Base-by-base conservation (phyloP, 2,888 invertebrate species). In the Monoplex corrugatus region DNA sequence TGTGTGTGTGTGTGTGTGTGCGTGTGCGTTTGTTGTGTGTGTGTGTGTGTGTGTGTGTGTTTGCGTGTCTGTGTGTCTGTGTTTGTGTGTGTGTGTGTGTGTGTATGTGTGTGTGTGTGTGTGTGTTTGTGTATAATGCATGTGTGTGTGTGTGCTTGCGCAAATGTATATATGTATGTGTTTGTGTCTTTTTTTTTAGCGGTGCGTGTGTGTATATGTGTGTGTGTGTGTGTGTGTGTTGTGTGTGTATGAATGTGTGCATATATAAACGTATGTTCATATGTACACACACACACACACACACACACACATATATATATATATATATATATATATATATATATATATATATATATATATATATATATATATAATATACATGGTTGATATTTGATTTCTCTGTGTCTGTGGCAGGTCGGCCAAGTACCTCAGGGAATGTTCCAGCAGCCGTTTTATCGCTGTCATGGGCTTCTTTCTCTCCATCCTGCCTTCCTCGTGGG, bases 381-480 rank as follows among this genome's bases (percentile, higher is more conserved):
- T 50, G 10, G 8, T 19, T 50, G 10, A 50, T 50, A 50, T 50
- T 13, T 50, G 50, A 50, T 8, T 13, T 50, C 10, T 50, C 10
- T 50, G 50, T 50, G 50, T 50, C 10, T 50, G 50, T 50, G 3
- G 2, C 97, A 98, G 98, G 95, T 98, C 98, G 91, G 98, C 98
- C 96, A 98, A 98, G 96, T 99, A 98, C 96, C 97, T 99, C 96
- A 98, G 98, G 96, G 98, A 98, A 96, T 98, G 98, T 88, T 98
- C 98, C 91, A 97, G 98, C 92, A 98, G 98, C 91, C 97, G 98
- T 93, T 98, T 98, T 50, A 98, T 98, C 95, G 98, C 98, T 87
- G 98, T 98, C 91, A 98, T 98, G 93, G 98, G 98, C 92, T 98
- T 98, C 96, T 98, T 98, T 96, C 97, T 98, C 95, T 98, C 98